A percentile compares a stretch with the other conserved stretches of the same genome.
phyloP scores from a whole-genome alignment of 2,888 invertebrate species.

The Nebria salina region DNA sequence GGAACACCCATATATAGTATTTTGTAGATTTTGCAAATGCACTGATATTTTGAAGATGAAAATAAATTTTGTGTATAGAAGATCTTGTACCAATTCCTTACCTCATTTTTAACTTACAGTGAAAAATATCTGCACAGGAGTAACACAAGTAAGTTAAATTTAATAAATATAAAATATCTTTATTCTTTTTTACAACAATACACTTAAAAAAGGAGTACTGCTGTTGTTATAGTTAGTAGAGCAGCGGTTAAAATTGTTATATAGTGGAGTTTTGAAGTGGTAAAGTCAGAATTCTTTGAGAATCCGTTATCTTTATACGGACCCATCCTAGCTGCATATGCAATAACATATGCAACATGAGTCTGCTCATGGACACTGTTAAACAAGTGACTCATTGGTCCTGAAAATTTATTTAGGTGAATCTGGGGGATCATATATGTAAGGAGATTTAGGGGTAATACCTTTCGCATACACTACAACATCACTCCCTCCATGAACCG shows the following conservation, averaged over 20 bases:
- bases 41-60: background rate
- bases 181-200: background rate
- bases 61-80: background rate
- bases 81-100: background rate
- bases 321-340: slow-evolving; percentile 83
- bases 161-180: too few relatives aligned
- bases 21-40: background rate
- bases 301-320: slow-evolving; percentile 50
- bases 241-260: slow-evolving; percentile 20
- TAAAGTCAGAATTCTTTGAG: slow-evolving; percentile 7
- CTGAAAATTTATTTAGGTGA: slow-evolving; percentile 67
- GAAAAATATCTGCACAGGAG: background rate
- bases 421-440: background rate
- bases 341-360: slow-evolving; percentile 86
- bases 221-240: slow-evolving; percentile 8
- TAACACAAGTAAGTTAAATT: too few relatives aligned
- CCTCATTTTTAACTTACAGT: background rate
- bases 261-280: background rate
- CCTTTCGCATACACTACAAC: slow-evolving; percentile 85
- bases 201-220: slow-evolving; percentile 13
- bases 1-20: background rate
- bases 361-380: slow-evolving; percentile 91
- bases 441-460: slow-evolving; percentile 51
- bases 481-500: slow-evolving; percentile 85
- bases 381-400: slow-evolving; percentile 89